Conservation (phyloP, 2,888 invertebrate genomes). For the Ectropis crepuscularia region DNA sequence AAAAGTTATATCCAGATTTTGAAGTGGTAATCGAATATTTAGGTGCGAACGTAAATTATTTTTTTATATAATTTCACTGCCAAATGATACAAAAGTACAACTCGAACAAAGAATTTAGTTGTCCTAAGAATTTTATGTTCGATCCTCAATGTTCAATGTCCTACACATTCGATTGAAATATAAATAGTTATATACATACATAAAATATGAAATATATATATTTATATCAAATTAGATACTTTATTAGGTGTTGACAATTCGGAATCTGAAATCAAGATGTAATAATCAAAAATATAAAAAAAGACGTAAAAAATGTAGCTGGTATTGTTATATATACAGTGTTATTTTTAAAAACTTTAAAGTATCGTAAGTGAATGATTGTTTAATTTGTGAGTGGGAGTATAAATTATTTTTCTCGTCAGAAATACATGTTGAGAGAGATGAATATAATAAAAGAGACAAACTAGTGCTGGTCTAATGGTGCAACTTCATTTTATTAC, state of each 20-base stretch:
- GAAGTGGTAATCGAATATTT: slow-evolving; percentile 22
- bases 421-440: slow-evolving; percentile 64
- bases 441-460: slow-evolving; percentile 59
- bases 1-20: slow-evolving; percentile 1
- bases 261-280: slow-evolving; percentile 12
- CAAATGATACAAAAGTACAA: slow-evolving; percentile 75
- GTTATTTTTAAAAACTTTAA: slow-evolving; percentile 66
- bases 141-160: slow-evolving; percentile 51
- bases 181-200: neutral
- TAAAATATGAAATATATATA: slow-evolving; percentile 5
- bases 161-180: slow-evolving; percentile 40
- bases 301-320: slow-evolving; percentile 59
- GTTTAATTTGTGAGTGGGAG: slow-evolving; percentile 56
- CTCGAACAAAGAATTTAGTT: slow-evolving; percentile 57
- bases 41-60: slow-evolving; percentile 40
- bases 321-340: slow-evolving; percentile 58
- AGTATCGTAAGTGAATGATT: slow-evolving; percentile 60
- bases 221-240: slow-evolving; percentile 12
- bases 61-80: slow-evolving; percentile 64
- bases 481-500: slow-evolving; percentile 73
- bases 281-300: slow-evolving; percentile 48
- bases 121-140: slow-evolving; percentile 53
- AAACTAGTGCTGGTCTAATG: slow-evolving; percentile 67
- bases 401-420: slow-evolving; percentile 64
- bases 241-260: slow-evolving; percentile 32